Evolutionary conservation across 2,888 invertebrate genomes (phyloP), one percentile per base, ranked within the genome.

Genomic region (Zaprionus obscuricornis): DNA sequence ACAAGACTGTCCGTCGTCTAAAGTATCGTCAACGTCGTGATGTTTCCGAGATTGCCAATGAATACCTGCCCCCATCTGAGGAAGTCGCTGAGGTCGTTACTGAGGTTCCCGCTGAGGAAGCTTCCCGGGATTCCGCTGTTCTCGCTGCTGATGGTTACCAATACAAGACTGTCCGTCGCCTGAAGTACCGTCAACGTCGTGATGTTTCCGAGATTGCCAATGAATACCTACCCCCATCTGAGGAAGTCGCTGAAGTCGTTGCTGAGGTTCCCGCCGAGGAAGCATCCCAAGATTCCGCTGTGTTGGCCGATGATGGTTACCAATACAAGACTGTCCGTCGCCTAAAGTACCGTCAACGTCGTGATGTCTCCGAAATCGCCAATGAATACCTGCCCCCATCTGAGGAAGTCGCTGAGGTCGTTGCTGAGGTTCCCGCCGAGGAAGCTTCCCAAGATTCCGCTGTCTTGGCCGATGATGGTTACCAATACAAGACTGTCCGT

Each of bases 401-500:
- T 3, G 70, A 74, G 31, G 78, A 75, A 18, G 55, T 22, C 0
- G 45, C 24, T 2, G 78, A 75, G 16, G 55, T 22, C 0, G 45
- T 22, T 2, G 40, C 68, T 0, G 79, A 76, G n/a, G 57, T 10
- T 0, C 55, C 58, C 1, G 43, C 66, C 4, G 69, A 72, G 29
- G 69, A 74, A 31, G 57, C 47, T 1, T 26, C 42, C 11, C 75
- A 67, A 17, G 66, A 78, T 3, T 67, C 81, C 2, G 74, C 83
- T 22, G 68, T 64, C 2, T 67, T 84, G 0, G 69, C 50, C 7
- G 63, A 60, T 3, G 74, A 78, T 68, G 83, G 82, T 0, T 82
- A 84, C 42, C 60, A 78, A 14, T 86, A 86, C 46, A 87, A 85
- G 56, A 85, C 85, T 1, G 72, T 85, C 0, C 76, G 83, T 8